Conservation (phyloP, 2,888 invertebrate genomes). For the Aphidius colemani region DNA sequence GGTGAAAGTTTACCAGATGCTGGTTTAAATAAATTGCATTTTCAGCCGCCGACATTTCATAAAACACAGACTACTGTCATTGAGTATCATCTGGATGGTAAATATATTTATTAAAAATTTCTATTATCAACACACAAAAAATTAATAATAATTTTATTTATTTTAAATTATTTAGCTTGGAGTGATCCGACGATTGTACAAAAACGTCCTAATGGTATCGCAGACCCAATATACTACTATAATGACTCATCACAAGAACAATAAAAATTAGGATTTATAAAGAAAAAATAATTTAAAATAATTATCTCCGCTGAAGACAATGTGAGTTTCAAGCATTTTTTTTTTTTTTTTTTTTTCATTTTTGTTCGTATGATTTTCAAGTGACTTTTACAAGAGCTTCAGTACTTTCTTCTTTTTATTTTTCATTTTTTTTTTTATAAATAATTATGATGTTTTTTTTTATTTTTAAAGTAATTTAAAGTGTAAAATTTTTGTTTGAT, state of each 20-base stretch:
- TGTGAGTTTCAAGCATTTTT: background rate
- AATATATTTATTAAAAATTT: no score
- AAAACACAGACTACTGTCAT: no score
- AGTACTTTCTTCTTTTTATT: conserved; percentile 4
- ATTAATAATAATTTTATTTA: conserved; percentile 5
- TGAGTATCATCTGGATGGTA: no score
- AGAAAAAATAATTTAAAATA: background rate
- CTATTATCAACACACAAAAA: no score
- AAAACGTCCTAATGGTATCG: background rate
- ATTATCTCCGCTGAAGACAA: background rate
- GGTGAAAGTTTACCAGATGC: no score
- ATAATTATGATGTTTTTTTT: conserved; percentile 5
- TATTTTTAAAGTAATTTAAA: background rate
- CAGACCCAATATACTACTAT: background rate
- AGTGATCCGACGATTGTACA: no score
- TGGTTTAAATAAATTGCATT: no score
- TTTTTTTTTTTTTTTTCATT: no score
- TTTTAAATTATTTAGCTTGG: background rate
- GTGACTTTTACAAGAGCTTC: conserved; percentile 10
- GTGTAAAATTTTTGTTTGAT: conserved; percentile 15
- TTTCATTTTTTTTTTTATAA: background rate
- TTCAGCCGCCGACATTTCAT: no score
- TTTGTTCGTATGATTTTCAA: background rate
- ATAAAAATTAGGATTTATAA: background rate
- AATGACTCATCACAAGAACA: background rate